phyloP scores from a whole-genome alignment of 2,113 vertebrate species.

The Dipodomys ordii region DNA sequence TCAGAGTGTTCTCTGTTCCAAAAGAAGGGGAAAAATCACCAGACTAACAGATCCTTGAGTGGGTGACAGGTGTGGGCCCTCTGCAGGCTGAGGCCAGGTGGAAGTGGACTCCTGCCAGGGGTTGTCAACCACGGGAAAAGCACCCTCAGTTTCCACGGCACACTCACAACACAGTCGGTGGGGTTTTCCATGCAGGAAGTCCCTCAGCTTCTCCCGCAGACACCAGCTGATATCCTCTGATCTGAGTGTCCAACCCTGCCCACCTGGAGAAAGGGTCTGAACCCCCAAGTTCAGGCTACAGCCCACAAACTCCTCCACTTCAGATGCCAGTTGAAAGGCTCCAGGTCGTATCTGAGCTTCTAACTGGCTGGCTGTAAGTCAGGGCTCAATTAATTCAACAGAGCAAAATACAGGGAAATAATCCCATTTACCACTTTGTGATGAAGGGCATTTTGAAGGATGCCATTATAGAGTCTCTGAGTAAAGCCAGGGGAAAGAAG shows the following conservation, averaged over 20 bases:
- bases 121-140: background rate
- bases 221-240: background rate
- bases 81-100: background rate
- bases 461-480: background rate
- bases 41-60: background rate
- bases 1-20: background rate
- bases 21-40: background rate
- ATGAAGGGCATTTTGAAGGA: background rate
- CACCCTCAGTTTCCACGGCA: too few relatives aligned
- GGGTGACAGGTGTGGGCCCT: background rate
- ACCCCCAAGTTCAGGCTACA: background rate
- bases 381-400: background rate
- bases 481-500: background rate
- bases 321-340: background rate
- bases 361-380: background rate
- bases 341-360: background rate
- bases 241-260: background rate
- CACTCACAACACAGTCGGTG: background rate
- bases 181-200: background rate
- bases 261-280: background rate
- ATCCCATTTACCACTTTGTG: too few relatives aligned
- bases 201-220: background rate
- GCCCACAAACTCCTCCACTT: background rate
- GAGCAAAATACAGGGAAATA: too few relatives aligned
- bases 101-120: background rate